phyloP scores from a whole-genome alignment of 2,797 vertebrate species.

The Typhlichthys subterraneus region DNA sequence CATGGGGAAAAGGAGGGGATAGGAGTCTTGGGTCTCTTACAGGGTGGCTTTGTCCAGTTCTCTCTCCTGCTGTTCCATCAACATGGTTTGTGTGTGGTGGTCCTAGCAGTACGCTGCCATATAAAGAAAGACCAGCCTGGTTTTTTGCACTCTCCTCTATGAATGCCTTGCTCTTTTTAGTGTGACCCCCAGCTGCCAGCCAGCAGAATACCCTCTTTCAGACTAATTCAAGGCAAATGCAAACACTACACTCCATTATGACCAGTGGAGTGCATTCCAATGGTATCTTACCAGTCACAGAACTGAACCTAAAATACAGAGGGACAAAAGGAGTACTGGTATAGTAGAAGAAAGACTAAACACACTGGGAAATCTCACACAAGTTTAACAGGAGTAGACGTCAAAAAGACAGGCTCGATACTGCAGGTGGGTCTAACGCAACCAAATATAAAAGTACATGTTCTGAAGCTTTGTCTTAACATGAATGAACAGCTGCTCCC shows the following conservation, averaged over 20 bases:
- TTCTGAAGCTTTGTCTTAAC: no score
- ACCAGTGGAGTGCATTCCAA: conserved; percentile 71
- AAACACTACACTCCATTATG: conserved; percentile 76
- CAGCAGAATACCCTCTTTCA: conserved; percentile 74
- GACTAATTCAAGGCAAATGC: conserved; percentile 71
- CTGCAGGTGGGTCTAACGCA: not conserved
- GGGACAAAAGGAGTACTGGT: conserved; percentile 58
- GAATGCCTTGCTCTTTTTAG: conserved; percentile 78
- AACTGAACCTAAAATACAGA: conserved; percentile 53
- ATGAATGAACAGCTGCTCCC: no score
- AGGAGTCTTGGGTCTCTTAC: conserved; percentile 59
- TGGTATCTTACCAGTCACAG: conserved; percentile 59
- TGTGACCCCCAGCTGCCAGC: conserved; percentile 70
- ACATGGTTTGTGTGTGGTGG: conserved; percentile 76
- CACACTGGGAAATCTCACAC: conserved; percentile 11
- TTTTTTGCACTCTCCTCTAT: conserved; percentile 76
- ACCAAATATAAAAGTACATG: no score
- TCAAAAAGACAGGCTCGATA: not conserved
- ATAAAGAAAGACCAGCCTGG: conserved; percentile 73
- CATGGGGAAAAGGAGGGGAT: conserved; percentile 52
- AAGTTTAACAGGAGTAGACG: conserved; percentile 8
- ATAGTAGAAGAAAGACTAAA: conserved; percentile 42
- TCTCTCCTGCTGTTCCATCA: conserved; percentile 77
- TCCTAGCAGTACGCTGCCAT: conserved; percentile 59
- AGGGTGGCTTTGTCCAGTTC: conserved; percentile 72